Percentiles rank a stretch among this genome's conserved stretches.
Conservation (phyloP, 2,797 vertebrate genomes). For the Alauda arvensis region DNA sequence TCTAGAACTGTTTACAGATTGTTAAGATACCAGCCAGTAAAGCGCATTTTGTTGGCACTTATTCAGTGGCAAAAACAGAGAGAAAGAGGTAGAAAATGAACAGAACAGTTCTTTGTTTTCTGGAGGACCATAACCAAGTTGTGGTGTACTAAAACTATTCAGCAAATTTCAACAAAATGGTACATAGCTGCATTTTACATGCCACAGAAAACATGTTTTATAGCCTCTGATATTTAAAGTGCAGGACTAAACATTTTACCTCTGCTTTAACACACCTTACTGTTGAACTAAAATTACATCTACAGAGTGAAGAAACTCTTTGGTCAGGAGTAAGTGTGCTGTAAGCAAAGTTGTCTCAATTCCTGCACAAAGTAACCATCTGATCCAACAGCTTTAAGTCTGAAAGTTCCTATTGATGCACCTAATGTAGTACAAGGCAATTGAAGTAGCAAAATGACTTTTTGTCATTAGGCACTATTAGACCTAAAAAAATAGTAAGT, state of each 20-base stretch:
- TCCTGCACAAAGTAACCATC: not conserved
- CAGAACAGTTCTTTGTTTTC: not conserved
- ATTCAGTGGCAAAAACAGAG: not conserved
- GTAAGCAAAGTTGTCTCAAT: not conserved
- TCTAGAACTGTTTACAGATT: not conserved
- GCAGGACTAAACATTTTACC: not conserved
- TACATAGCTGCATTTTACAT: not conserved
- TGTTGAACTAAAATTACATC: not conserved
- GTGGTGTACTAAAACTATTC: not conserved
- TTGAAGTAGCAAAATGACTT: not conserved
- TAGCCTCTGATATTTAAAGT: not conserved
- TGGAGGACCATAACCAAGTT: not conserved
- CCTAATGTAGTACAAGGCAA: not conserved
- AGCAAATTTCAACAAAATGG: not conserved
- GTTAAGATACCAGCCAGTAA: constrained; percentile 1
- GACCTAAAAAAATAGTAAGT: not conserved
- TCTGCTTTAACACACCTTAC: not conserved
- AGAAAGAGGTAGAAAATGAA: not conserved
- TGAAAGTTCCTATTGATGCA: not conserved
- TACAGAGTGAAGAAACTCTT: not conserved
- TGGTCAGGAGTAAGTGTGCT: not conserved
- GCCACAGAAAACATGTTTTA: not conserved
- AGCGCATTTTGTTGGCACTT: not conserved
- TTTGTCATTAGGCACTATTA: not conserved
- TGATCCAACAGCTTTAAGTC: not conserved